Conservation (phyloP, 2,113 vertebrate genomes). For the Perccottus glenii region DNA sequence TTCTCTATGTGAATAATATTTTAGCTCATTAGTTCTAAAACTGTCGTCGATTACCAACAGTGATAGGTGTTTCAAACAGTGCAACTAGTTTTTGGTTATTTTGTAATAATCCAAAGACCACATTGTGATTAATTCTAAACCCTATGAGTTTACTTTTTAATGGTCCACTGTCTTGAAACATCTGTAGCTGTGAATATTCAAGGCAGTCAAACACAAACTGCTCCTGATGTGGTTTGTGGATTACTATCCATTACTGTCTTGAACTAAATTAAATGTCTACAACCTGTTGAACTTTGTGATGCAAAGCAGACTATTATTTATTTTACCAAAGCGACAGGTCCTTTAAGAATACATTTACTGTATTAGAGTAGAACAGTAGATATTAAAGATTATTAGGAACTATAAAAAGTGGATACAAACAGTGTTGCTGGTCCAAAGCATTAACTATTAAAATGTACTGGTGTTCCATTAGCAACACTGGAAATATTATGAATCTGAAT, state of each 20-base stretch:
- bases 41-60: not conserved
- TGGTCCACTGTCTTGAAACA: too few relatives aligned
- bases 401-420: constrained; percentile 35
- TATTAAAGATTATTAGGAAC: constrained; percentile 34
- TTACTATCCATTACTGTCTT: not conserved
- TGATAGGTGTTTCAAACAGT: not conserved
- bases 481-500: constrained; percentile 34
- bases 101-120: not conserved
- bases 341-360: constrained; percentile 14
- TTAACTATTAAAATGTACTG: constrained; percentile 29
- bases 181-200: too few relatives aligned
- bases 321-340: not conserved
- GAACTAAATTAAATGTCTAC: not conserved
- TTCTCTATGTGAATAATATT: not conserved
- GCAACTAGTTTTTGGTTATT: constrained; percentile 11
- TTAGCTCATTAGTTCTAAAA: not conserved
- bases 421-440: constrained; percentile 63
- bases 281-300: not conserved
- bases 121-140: not conserved
- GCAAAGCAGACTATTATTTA: not conserved
- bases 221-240: not conserved
- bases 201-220: too few relatives aligned
- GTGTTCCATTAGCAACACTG: constrained; percentile 41
- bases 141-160: too few relatives aligned
- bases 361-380: constrained; percentile 37